Evolutionary conservation across 2,797 vertebrate species (phyloP).

Genomic region (Amblyopsis hoosieri): DNA sequence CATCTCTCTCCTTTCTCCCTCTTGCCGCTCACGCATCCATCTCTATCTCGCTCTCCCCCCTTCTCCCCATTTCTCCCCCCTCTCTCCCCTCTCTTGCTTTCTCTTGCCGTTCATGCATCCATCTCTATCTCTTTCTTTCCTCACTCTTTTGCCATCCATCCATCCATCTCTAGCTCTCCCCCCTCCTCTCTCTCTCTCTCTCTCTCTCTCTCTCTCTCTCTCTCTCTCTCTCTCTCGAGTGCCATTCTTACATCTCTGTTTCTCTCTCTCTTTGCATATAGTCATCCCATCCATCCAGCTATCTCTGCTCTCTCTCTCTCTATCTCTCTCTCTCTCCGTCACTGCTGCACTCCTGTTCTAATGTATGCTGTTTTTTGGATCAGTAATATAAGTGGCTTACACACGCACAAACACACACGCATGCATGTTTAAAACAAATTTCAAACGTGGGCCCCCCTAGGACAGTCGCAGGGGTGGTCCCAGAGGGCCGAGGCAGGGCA

Average conservation of each 20-base stretch:
- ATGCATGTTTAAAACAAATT: constrained; percentile 4
- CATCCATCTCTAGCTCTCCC: background rate
- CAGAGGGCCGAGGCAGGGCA: constrained; percentile 26
- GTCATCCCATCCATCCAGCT: background rate
- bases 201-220: background rate
- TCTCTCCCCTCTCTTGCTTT: no score
- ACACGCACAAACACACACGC: constrained; percentile 46
- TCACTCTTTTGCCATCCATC: background rate
- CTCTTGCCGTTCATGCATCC: no score
- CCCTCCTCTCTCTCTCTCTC: background rate
- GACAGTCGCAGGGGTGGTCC: background rate
- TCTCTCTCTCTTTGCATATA: background rate
- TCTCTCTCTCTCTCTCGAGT: background rate
- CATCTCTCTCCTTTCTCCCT: constrained; percentile 17
- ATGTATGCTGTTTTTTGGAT: constrained; percentile 60
- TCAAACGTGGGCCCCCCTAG: no score
- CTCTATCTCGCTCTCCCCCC: background rate
- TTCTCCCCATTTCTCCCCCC: constrained; percentile 20
- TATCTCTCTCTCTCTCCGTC: background rate
- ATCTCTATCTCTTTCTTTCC: constrained; percentile 13
- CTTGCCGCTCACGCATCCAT: background rate
- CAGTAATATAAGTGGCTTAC: constrained; percentile 34
- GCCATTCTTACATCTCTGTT: background rate
- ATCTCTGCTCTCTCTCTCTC: background rate
- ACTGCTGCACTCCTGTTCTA: background rate